Conservation (phyloP, 1,140 invertebrate genomes). For the Diplogasteroides magnus region DNA sequence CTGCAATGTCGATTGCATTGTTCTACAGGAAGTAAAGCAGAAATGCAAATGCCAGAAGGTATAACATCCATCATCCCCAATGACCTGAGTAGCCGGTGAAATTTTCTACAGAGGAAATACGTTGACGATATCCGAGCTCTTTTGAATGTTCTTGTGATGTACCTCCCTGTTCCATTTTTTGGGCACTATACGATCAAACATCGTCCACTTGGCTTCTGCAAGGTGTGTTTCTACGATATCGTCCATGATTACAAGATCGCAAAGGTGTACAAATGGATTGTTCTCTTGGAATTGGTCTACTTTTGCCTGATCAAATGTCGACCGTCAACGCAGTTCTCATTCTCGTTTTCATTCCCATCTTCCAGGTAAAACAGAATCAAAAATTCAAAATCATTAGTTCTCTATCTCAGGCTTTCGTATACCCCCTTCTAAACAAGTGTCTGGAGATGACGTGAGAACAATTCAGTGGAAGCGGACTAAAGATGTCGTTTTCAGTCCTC, state of each 20-base stretch:
- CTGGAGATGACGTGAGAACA: conserved; percentile 38
- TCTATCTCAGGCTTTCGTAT: conserved; percentile 31
- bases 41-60: conserved; percentile 20
- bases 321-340: conserved; percentile 56
- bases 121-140: conserved; percentile 58
- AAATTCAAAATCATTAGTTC: neutral
- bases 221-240: conserved; percentile 8
- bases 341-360: conserved; percentile 48
- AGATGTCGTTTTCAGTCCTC: conserved; percentile 58
- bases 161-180: conserved; percentile 64
- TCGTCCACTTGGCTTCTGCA: conserved; percentile 41
- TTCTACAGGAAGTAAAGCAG: conserved; percentile 21
- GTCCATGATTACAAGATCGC: neutral
- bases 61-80: neutral
- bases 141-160: conserved; percentile 58
- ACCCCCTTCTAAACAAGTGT: conserved; percentile 34
- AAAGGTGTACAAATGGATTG: conserved; percentile 44
- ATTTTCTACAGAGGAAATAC: conserved; percentile 59
- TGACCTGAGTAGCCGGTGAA: neutral
- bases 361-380: conserved; percentile 25
- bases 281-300: conserved; percentile 34
- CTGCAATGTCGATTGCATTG: conserved; percentile 22
- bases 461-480: too few species aligned
- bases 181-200: conserved; percentile 69
- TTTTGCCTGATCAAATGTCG: conserved; percentile 84